Conservation (phyloP, 2,113 vertebrate species). For the Xerus inauris region DNA sequence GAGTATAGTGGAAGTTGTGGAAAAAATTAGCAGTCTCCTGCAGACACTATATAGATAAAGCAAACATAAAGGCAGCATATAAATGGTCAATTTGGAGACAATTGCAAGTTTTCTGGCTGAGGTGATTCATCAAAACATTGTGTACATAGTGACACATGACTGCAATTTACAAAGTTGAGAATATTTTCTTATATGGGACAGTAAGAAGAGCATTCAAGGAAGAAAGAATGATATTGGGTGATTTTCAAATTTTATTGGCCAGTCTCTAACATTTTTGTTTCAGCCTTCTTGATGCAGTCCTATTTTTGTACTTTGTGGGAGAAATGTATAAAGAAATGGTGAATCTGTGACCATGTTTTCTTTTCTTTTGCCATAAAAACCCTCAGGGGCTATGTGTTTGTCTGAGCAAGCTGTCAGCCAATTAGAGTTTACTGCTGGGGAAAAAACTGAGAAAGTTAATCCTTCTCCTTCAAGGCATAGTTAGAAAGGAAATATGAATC, state of each 20-base stretch:
- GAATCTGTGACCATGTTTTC: constrained; percentile 75
- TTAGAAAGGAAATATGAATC: constrained; percentile 83
- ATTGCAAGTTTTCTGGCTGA: not conserved
- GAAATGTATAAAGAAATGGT: constrained; percentile 63
- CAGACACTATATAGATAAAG: not conserved
- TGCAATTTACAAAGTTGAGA: constrained; percentile 8
- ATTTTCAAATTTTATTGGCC: constrained; percentile 55
- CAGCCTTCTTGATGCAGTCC: constrained; percentile 28
- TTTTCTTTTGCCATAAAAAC: constrained; percentile 76
- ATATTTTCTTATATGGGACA: not conserved
- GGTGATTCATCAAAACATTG: constrained; percentile 13
- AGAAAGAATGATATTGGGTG: not conserved
- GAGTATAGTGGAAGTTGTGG: not conserved
- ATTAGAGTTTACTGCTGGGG: constrained; percentile 79
- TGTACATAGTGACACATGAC: not conserved
- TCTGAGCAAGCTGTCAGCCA: constrained; percentile 82
- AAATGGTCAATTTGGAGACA: not conserved
- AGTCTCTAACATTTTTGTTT: constrained; percentile 50
- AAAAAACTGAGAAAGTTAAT: constrained; percentile 81
- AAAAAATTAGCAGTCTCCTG: not conserved
- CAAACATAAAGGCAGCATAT: not conserved
- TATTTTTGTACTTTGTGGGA: constrained; percentile 69
- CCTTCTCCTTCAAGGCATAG: constrained; percentile 80
- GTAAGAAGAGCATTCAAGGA: constrained; percentile 1
- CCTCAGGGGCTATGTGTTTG: constrained; percentile 77